Evolutionary conservation across 2,888 invertebrate species (phyloP).

Genomic region (Ornithoptera alexandrae): DNA sequence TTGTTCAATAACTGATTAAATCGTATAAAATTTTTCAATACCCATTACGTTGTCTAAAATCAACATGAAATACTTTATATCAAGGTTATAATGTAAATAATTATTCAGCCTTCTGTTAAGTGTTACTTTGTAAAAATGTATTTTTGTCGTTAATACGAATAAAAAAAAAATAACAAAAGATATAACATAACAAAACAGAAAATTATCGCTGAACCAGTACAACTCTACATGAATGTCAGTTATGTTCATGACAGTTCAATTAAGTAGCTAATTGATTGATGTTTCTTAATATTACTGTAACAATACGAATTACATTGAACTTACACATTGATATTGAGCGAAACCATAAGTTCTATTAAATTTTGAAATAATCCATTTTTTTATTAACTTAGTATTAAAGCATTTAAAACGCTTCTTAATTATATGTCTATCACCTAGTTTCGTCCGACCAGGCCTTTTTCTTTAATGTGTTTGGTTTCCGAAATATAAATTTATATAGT

Average conservation of each 20-base stretch:
- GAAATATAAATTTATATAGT: too few species aligned
- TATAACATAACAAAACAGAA: background rate
- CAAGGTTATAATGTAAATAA: background rate
- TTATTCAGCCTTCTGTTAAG: background rate
- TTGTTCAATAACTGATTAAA: background rate
- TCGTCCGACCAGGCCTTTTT: too few species aligned
- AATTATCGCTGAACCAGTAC: background rate
- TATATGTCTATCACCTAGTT: too few species aligned
- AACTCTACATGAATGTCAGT: background rate
- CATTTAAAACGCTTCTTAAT: too few species aligned
- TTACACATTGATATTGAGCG: background rate
- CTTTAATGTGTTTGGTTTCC: too few species aligned
- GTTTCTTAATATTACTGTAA: background rate
- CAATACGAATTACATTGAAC: background rate
- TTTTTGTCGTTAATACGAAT: background rate
- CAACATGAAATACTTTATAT: background rate
- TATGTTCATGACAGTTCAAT: slow-evolving; percentile 12
- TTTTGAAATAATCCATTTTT: background rate
- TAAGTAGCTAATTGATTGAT: slow-evolving; percentile 3
- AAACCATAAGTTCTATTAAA: background rate
- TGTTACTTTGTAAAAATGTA: background rate
- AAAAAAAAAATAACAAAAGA: background rate
- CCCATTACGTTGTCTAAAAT: too few species aligned
- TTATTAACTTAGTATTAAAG: too few species aligned
- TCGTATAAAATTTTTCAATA: background rate